These are phyloP conservation scores for western clawed frog (Xenopus tropicalis) DNA, from an alignment of 2,113 vertebrate species.

Conservation along the genomic window UCB_Xtro_10.0 CM004447.2:147904001-147904500, in stretches of 20 bases:
- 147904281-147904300: too few relatives aligned
- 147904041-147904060: slow-evolving; percentile 41
- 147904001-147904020: slow-evolving; percentile 31
- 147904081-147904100: slow-evolving; percentile 29
- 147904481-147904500: slow-evolving; percentile 39
- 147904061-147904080: slow-evolving; percentile 27
- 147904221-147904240: too few relatives aligned
- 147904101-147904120: slow-evolving; percentile 42
- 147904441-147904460: too few relatives aligned
- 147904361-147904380: not conserved
- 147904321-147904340: not conserved
- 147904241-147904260: too few relatives aligned
- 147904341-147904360: not conserved
- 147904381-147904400: too few relatives aligned
- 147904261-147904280: too few relatives aligned
- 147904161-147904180: not conserved
- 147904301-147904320: too few relatives aligned
- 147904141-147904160: slow-evolving; percentile 30
- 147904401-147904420: too few relatives aligned
- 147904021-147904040: slow-evolving; percentile 44
- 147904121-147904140: slow-evolving; percentile 32
- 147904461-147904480: not conserved
- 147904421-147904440: too few relatives aligned
- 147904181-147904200: not conserved
- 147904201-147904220: not conserved